Conservation (phyloP, 1,140 invertebrate species). For the Heliconius melpomene region DNA sequence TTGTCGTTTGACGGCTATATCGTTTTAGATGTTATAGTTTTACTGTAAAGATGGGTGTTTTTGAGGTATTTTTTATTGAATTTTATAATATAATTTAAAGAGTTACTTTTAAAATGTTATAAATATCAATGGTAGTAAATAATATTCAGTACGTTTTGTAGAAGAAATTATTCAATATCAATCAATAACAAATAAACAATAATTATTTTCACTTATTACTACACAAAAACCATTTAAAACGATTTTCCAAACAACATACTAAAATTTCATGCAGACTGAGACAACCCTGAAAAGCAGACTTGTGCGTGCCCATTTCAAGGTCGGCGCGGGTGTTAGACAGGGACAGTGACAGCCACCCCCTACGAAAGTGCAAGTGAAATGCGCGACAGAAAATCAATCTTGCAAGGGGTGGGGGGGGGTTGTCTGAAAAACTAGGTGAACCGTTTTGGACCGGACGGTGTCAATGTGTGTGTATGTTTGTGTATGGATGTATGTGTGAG, state of each 20-base stretch:
- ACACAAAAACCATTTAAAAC: not conserved
- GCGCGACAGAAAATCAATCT: conserved; percentile 77
- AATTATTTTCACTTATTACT: not conserved
- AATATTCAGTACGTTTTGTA: too few species aligned
- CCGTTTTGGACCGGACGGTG: conserved; percentile 42
- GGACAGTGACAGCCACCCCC: conserved; percentile 58
- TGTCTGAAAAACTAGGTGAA: conserved; percentile 75
- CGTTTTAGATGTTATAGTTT: not conserved
- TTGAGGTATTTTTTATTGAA: not conserved
- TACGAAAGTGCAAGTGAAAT: conserved; percentile 75
- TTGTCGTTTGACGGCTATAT: conserved; percentile 9
- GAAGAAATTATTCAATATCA: too few species aligned
- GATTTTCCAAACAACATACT: not conserved
- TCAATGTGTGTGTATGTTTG: conserved; percentile 25
- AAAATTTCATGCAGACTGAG: not conserved
- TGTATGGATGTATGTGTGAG: not conserved
- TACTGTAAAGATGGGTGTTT: not conserved
- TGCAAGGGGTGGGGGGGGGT: conserved; percentile 64
- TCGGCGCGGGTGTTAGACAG: conserved; percentile 59
- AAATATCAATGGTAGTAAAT: too few species aligned
- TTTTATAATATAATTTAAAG: too few species aligned
- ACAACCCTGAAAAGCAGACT: conserved; percentile 49
- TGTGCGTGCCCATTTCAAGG: conserved; percentile 70
- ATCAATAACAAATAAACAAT: not conserved
- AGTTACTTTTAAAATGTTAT: too few species aligned